Conservation (phyloP, 2,888 invertebrate genomes). For the Dendrolimus houi region DNA sequence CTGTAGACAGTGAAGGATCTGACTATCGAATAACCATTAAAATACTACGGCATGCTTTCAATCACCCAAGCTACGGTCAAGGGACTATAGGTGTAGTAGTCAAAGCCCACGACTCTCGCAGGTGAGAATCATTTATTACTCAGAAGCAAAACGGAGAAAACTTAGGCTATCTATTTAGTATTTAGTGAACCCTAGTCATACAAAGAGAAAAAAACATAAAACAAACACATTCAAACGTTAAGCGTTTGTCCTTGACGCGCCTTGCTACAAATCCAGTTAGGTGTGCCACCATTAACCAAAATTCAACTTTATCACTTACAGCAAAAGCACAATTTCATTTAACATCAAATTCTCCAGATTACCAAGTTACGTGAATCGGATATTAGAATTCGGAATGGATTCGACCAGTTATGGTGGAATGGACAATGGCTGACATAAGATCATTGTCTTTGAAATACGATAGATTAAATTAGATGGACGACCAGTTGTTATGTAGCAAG, state of each 20-base stretch:
- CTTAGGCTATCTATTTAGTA: too few relatives aligned
- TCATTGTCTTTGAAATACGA: slow-evolving; percentile 3
- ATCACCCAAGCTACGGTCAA: too few relatives aligned
- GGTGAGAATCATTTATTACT: too few relatives aligned
- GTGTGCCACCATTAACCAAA: slow-evolving; percentile 13
- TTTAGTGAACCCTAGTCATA: too few relatives aligned
- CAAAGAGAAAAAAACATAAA: slow-evolving; percentile 30
- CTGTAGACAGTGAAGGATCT: too few relatives aligned
- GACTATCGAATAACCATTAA: too few relatives aligned
- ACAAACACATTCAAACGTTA: slow-evolving; percentile 39
- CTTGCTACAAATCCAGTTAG: slow-evolving; percentile 47
- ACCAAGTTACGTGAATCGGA: slow-evolving; percentile 15
- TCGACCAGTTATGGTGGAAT: slow-evolving; percentile 20
- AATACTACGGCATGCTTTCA: too few relatives aligned
- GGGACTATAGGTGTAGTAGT: too few relatives aligned
- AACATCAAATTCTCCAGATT: slow-evolving; percentile 3
- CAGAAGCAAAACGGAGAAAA: too few relatives aligned
- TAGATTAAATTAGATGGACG: background rate
- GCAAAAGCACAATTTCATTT: background rate
- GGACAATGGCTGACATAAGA: slow-evolving; percentile 5
- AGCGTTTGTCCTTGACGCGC: slow-evolving; percentile 60
- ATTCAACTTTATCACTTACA: background rate
- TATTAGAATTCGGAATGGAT: slow-evolving; percentile 46
- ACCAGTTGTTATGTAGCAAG: background rate
- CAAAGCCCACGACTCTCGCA: too few relatives aligned